Conservation (phyloP, 2,888 invertebrate species). For the Aphidoletes aphidimyza region DNA sequence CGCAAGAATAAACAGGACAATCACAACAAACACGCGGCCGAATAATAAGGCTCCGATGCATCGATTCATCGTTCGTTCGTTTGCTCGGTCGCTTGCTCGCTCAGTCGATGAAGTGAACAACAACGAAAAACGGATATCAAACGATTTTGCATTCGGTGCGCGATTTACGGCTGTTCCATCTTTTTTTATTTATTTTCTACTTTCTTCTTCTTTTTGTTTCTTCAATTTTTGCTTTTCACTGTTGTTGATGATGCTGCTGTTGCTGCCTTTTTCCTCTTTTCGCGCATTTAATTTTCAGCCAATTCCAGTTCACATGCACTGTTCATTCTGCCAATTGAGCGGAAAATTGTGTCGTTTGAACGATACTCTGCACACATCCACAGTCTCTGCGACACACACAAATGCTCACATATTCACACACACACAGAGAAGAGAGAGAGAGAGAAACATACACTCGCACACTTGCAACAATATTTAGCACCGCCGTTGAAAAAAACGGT, state of each 20-base stretch:
- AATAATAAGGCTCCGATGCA: slow-evolving; percentile 29
- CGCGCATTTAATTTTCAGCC: slow-evolving; percentile 35
- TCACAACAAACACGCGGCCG: not conserved
- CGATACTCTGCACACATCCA: too few species aligned
- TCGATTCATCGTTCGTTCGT: not conserved
- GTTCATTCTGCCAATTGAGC: not conserved
- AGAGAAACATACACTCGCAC: too few species aligned
- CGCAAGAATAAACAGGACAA: slow-evolving; percentile 45
- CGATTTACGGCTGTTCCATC: slow-evolving; percentile 39
- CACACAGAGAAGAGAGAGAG: too few species aligned
- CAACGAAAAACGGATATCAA: slow-evolving; percentile 46
- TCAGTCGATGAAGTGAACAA: not conserved
- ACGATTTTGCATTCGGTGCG: slow-evolving; percentile 49
- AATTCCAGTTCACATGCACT: slow-evolving; percentile 28
- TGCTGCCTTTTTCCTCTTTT: not conserved
- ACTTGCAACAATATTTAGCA: slow-evolving; percentile 41
- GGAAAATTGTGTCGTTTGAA: slow-evolving; percentile 49
- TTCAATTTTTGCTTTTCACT: not conserved
- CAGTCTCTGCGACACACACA: too few species aligned
- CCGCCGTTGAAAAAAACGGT: not conserved
- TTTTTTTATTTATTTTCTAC: slow-evolving; percentile 2
- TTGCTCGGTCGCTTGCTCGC: not conserved
- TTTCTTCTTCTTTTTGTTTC: not conserved
- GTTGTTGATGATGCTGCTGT: not conserved
- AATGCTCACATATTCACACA: too few species aligned